phyloP scores from a whole-genome alignment of 53 echinoderm and acorn worm species.

The Patiria pectinifera region DNA sequence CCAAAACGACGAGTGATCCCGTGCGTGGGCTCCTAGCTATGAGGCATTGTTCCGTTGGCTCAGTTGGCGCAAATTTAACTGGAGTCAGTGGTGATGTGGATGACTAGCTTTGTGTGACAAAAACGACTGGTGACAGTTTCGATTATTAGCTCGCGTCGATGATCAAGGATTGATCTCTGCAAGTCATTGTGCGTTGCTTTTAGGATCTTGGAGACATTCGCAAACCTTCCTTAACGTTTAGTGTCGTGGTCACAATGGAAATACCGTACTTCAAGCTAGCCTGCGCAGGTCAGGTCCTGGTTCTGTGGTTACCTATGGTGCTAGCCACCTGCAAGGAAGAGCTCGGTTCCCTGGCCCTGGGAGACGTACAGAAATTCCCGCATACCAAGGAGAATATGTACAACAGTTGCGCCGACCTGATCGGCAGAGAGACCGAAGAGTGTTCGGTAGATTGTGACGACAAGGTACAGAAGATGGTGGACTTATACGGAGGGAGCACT shows the following conservation, averaged over 20 bases:
- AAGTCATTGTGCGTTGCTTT: not conserved
- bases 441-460: slow-evolving; percentile 35
- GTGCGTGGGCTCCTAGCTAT: not conserved
- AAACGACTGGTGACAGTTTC: not conserved
- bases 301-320: slow-evolving; percentile 15
- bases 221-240: not conserved
- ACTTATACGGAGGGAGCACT: not conserved
- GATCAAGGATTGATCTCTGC: not conserved
- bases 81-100: not conserved
- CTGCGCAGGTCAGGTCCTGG: slow-evolving; percentile 22
- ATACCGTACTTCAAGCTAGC: slow-evolving; percentile 1
- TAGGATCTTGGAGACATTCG: not conserved
- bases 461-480: slow-evolving; percentile 16
- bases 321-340: not conserved
- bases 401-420: not conserved
- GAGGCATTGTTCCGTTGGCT: not conserved
- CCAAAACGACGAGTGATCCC: slow-evolving; percentile 18
- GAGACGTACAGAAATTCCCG: not conserved
- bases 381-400: not conserved
- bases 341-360: not conserved
- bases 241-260: slow-evolving; percentile 24
- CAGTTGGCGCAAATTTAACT: not conserved
- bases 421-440: not conserved
- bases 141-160: not conserved
- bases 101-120: not conserved